These are phyloP conservation scores for Cervus canadensis DNA, from an alignment of 2,113 vertebrate species.

Conservation along the genomic window DNA sequence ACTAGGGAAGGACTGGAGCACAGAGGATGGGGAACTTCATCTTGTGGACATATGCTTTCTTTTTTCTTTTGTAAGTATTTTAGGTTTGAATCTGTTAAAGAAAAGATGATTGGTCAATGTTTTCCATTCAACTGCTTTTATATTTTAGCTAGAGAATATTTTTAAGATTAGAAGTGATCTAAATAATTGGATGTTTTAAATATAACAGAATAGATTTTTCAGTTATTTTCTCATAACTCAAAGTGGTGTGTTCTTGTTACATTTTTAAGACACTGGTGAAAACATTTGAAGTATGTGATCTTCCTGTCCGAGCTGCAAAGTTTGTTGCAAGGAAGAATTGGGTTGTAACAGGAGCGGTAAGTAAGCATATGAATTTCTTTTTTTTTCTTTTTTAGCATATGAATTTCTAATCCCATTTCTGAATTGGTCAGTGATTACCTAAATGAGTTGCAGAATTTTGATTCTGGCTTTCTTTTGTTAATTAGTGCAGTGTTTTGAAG, in stretches of 20 bases:
- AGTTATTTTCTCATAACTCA: conserved; percentile 23
- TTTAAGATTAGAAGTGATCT: conserved; percentile 9
- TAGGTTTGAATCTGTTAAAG: background rate
- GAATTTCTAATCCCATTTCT: background rate
- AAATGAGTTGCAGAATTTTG: conserved; percentile 4
- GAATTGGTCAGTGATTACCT: background rate
- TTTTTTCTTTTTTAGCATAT: too few relatives aligned
- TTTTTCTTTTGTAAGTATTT: background rate
- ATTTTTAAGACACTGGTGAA: conserved; percentile 94
- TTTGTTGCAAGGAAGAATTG: conserved; percentile 99
- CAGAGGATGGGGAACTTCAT: background rate
- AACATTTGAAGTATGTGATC: conserved; percentile 98
- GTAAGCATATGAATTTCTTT: conserved; percentile 53
- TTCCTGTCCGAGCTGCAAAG: conserved; percentile 98
- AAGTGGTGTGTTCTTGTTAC: background rate
- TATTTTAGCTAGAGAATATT: conserved; percentile 11
- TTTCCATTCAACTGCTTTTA: background rate
- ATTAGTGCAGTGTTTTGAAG: background rate
- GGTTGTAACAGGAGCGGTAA: conserved; percentile 98
- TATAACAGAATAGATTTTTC: background rate
- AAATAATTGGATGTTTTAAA: conserved; percentile 13
- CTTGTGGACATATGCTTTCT: background rate
- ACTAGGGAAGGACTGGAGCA: background rate
- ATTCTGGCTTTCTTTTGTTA: background rate
- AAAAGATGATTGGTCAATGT: background rate